Evolutionary conservation across 2,113 vertebrate genomes (phyloP).

Genomic region (Ovis aries): DNA sequence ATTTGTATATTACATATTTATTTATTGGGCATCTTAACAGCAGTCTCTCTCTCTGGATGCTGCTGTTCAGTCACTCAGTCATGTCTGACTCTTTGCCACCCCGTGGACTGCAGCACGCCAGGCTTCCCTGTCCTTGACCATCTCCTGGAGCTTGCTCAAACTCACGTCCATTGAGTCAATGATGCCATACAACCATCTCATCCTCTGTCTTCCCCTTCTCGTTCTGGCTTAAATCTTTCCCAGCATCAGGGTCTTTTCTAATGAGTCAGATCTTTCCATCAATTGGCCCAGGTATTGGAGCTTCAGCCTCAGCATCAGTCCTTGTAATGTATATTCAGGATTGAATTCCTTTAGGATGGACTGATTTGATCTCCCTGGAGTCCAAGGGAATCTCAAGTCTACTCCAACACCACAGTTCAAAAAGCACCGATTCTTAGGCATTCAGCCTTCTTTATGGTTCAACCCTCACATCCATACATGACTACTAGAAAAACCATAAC

Average conservation of each 20-base stretch:
- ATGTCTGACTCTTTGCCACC: fast-evolving
- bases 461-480: neutral
- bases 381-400: neutral
- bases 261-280: neutral
- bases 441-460: neutral
- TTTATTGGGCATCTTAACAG: neutral
- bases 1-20: neutral
- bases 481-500: neutral
- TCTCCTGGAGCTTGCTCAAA: neutral
- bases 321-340: neutral
- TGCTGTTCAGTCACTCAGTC: neutral
- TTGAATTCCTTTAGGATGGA: neutral
- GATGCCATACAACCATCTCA: neutral
- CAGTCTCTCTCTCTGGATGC: neutral
- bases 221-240: neutral
- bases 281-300: neutral
- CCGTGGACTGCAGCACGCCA: fast-evolving
- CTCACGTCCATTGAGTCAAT: neutral
- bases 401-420: neutral
- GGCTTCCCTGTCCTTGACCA: neutral
- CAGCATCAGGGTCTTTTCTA: neutral
- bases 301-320: neutral
- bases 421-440: neutral
- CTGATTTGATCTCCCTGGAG: neutral
- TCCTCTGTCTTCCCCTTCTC: neutral